phyloP scores from a whole-genome alignment of 2,797 vertebrate species.

The Melanotaenia pygmaea region DNA sequence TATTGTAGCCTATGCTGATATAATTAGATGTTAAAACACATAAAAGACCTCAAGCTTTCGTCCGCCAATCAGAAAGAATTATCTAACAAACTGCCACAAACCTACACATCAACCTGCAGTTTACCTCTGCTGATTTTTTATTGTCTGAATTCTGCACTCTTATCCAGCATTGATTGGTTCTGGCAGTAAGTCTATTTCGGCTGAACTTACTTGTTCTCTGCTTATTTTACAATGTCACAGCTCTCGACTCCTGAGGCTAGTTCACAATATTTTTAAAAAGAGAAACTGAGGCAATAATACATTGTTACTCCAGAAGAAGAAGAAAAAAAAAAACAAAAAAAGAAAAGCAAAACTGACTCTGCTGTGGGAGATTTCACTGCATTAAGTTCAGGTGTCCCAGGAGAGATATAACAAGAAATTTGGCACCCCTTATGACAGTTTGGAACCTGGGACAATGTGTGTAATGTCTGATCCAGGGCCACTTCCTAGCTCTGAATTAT shows the following conservation, averaged over 20 bases:
- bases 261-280: constrained; percentile 37
- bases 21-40: constrained; percentile 4
- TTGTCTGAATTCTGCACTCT: constrained; percentile 37
- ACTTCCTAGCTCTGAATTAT: constrained; percentile 35
- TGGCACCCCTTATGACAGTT: constrained; percentile 1
- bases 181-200: constrained; percentile 29
- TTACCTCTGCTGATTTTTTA: constrained; percentile 33
- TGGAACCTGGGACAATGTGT: constrained; percentile 8
- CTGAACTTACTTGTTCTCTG: constrained; percentile 28
- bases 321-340: too few relatives aligned
- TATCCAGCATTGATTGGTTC: constrained; percentile 52
- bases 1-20: neutral
- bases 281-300: constrained; percentile 33
- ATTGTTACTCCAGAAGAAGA: constrained; percentile 19
- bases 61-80: constrained; percentile 1
- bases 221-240: constrained; percentile 16
- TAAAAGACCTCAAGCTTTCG: constrained; percentile 1
- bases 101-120: constrained; percentile 25
- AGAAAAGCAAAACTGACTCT: constrained; percentile 13
- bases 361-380: constrained; percentile 1
- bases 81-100: constrained; percentile 32
- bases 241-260: constrained; percentile 17
- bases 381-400: neutral
- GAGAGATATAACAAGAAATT: neutral
- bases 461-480: constrained; percentile 11